A percentile compares a stretch with the other conserved stretches of the same genome.
These are phyloP conservation scores for Notamacropus eugenii DNA, from an alignment of 2,797 vertebrate species.

Conservation along the genomic window DNA sequence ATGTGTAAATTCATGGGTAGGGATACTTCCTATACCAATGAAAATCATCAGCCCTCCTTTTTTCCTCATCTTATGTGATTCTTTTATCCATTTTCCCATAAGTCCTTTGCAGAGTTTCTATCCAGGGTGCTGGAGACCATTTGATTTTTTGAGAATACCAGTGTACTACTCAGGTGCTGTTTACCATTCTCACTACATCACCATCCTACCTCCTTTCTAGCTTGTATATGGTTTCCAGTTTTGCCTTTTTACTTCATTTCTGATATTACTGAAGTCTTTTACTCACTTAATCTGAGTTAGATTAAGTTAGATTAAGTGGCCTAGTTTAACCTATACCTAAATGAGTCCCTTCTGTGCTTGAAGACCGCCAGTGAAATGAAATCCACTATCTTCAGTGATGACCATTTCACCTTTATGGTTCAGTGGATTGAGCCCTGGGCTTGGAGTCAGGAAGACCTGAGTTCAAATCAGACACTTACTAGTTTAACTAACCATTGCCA, in stretches of 20 bases:
- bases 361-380: neutral
- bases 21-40: neutral
- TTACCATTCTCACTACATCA: neutral
- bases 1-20: neutral
- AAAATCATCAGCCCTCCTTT: neutral
- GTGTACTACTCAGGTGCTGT: neutral
- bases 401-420: neutral
- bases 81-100: neutral
- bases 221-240: neutral
- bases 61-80: neutral
- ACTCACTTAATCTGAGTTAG: neutral
- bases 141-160: neutral
- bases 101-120: neutral
- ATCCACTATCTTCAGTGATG: neutral
- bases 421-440: neutral
- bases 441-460: neutral
- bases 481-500: neutral
- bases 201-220: neutral
- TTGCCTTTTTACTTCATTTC: neutral
- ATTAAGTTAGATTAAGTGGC: too few relatives aligned
- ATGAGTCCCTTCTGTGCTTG: neutral
- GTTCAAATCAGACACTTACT: neutral
- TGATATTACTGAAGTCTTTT: neutral
- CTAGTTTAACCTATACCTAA: neutral
- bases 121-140: neutral